Base-by-base conservation (phyloP, 2,888 invertebrate genomes). In the Drosophila falleni region DNA sequence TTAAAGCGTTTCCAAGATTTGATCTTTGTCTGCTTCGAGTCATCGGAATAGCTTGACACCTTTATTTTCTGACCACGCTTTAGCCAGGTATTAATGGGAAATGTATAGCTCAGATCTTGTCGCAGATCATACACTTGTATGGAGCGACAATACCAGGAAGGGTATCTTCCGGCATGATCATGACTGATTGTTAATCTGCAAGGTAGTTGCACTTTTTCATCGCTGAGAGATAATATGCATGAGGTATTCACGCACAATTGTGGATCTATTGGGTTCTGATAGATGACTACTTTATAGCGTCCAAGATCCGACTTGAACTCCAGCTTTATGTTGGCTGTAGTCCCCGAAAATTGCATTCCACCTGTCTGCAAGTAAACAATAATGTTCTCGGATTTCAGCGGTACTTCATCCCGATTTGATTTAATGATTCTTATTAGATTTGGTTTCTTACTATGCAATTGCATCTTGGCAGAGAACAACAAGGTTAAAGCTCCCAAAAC, bases 301-400 rank as follows among this genome's bases (percentile, higher is more conserved):
- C 78, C 74, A n/a, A 71, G 46, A 8, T 47, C 37, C 0, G 78
- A 78, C 16, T 13, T 16, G 50, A 78, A 78, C 11, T 42, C 42
- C 10, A 78, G 16, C 15, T 46, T 74, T 15, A 78, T 16, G 53
- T 56, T 66, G 10, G 78, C 59, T 5, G 78, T 71, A 4, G 62
- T 78, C 5, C 5, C 10, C 1, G 62, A 55, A 3, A 56, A 11
- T 1, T 44, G 1, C n/a, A 8, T 35, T 2, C 71, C 71, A 5
- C 71, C 63, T 3, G 78, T 78, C 1, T 50, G 67, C 41, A 78
- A 8, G 10, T 78, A 68, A 4, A 78, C 47, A 31, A 78, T 37
- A 0, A 77, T 29, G 19, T 68, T 78, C 35, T 78, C 64, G 6
- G 26, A 11, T 6, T 23, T 42, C 19, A 51, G 51, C 0, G 13